A percentile compares a stretch with the other conserved stretches of the same genome.
These are phyloP conservation scores for Lerista edwardsae DNA, from an alignment of 2,797 vertebrate species.

Conservation along the genomic window DNA sequence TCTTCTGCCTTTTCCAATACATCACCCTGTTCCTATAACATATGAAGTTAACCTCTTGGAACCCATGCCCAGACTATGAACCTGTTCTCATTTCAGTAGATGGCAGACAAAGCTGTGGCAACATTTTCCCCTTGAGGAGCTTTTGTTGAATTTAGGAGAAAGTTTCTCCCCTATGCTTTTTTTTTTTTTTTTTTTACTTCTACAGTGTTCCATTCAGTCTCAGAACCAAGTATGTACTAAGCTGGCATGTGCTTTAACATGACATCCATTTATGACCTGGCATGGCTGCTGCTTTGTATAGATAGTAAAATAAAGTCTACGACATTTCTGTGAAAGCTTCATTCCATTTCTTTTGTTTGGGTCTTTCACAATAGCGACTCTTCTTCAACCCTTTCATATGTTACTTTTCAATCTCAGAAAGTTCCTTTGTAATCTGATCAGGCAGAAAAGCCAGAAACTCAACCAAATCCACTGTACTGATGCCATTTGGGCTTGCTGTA, in stretches of 20 bases:
- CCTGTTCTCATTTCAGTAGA: neutral
- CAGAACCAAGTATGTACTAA: neutral
- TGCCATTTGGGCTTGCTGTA: neutral
- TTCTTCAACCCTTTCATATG: neutral
- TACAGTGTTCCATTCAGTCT: neutral
- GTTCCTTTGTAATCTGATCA: slow-evolving; percentile 17
- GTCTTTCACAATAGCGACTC: neutral
- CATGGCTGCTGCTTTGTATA: neutral
- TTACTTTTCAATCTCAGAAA: neutral
- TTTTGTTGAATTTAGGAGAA: neutral
- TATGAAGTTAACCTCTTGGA: neutral
- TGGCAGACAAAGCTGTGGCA: too few species aligned
- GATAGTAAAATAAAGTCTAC: neutral
- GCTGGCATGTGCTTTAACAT: neutral
- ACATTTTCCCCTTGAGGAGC: neutral
- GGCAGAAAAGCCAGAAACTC: slow-evolving; percentile 15
- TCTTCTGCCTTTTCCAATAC: too few species aligned
- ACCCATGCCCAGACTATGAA: neutral
- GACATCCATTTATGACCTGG: neutral
- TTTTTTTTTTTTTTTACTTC: neutral
- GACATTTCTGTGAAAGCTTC: neutral
- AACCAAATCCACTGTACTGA: neutral
- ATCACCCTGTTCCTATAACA: too few species aligned
- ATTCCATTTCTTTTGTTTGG: neutral
- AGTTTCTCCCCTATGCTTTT: neutral